Conservation (phyloP, 2,888 invertebrate genomes). For the Chloroclystis v-ata region DNA sequence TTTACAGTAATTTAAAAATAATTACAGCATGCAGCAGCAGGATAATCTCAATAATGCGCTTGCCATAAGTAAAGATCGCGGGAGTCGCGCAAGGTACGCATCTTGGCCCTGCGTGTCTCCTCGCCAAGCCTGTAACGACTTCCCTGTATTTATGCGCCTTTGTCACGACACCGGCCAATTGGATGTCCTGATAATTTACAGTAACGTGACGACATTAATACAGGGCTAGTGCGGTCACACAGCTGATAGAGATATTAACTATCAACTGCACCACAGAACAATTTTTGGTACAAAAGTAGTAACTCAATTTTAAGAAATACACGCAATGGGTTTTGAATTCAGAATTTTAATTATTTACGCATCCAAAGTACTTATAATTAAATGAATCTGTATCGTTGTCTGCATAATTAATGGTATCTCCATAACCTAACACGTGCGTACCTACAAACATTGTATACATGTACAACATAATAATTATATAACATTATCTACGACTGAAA, state of each 20-base stretch:
- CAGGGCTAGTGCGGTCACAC: slow-evolving; percentile 36
- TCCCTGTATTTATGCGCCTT: slow-evolving; percentile 64
- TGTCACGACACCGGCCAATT: slow-evolving; percentile 72
- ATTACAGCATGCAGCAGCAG: slow-evolving; percentile 16
- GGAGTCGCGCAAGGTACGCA: slow-evolving; percentile 49
- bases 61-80: slow-evolving; percentile 23
- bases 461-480: too few species aligned
- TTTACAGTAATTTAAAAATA: slow-evolving; percentile 4
- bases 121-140: slow-evolving; percentile 52
- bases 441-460: too few species aligned
- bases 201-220: slow-evolving; percentile 64
- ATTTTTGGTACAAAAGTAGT: too few species aligned
- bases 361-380: too few species aligned
- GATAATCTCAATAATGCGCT: slow-evolving; percentile 5
- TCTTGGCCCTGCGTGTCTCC: slow-evolving; percentile 58
- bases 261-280: too few species aligned
- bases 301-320: too few species aligned
- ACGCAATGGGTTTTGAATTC: too few species aligned
- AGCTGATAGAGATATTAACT: slow-evolving; percentile 1
- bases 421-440: too few species aligned
- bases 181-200: slow-evolving; percentile 71
- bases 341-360: too few species aligned
- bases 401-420: too few species aligned
- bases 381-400: too few species aligned
- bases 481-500: too few species aligned